Evolutionary conservation across 2,797 vertebrate genomes (phyloP).

Genomic region (Pristis pectinata): DNA sequence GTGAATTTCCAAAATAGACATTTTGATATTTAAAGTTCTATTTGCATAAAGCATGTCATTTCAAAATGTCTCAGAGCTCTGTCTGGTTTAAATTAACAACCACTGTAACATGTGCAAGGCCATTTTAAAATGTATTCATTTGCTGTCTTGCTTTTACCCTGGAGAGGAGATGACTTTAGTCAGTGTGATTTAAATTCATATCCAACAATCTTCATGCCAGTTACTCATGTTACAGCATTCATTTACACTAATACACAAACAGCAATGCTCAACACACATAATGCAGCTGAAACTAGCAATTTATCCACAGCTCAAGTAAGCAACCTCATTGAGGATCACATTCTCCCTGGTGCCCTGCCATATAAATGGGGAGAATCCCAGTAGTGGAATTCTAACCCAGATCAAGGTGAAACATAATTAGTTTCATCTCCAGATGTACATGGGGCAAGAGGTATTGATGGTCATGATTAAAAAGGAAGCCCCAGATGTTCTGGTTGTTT

Average conservation of each 20-base stretch:
- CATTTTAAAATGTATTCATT: neutral
- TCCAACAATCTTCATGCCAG: neutral
- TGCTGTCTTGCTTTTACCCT: neutral
- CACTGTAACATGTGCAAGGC: neutral
- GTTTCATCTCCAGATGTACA: constrained; percentile 12
- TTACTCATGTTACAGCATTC: neutral
- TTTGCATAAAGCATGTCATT: constrained; percentile 7
- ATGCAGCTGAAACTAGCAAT: neutral
- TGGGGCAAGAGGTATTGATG: constrained; percentile 3
- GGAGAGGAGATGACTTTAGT: neutral
- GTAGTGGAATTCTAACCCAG: neutral
- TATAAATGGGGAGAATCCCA: constrained; percentile 27
- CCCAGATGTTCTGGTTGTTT: constrained; percentile 6
- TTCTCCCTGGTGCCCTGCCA: neutral
- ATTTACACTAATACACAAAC: neutral
- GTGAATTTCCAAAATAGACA: neutral
- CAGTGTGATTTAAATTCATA: neutral
- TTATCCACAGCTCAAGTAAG: neutral
- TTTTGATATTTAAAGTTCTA: constrained; percentile 4
- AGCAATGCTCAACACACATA: neutral
- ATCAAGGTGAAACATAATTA: constrained; percentile 30
- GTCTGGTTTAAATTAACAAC: constrained; percentile 1
- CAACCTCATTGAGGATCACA: neutral
- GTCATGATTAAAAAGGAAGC: constrained; percentile 25
- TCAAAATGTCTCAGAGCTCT: neutral